Percentiles rank a stretch among this genome's conserved stretches.
phyloP scores from a whole-genome alignment of 2,888 invertebrate genomes.

The Apodemia duryi region DNA sequence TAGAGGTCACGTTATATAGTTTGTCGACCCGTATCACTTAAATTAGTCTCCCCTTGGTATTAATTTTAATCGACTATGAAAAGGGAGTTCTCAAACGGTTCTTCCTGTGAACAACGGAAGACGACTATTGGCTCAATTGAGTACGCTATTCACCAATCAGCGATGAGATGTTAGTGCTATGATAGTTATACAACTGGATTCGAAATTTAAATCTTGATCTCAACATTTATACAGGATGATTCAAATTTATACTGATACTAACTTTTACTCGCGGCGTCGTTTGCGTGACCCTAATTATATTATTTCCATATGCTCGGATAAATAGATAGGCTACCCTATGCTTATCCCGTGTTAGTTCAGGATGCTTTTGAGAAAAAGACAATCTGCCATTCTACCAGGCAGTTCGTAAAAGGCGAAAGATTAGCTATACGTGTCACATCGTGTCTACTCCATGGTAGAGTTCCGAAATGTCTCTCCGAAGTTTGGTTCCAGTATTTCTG shows the following conservation, averaged over 20 bases:
- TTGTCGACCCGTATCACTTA: constrained; percentile 68
- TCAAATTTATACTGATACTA: background rate
- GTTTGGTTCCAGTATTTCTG: no score
- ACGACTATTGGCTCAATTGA: constrained; percentile 76
- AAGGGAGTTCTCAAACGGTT: constrained; percentile 64
- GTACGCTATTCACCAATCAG: constrained; percentile 71
- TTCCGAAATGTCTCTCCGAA: no score
- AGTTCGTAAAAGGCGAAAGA: no score
- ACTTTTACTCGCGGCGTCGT: no score
- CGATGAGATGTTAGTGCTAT: constrained; percentile 40
- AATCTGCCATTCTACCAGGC: no score
- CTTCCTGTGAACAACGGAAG: constrained; percentile 74
- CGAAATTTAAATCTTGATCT: constrained; percentile 23
- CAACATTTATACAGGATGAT: background rate
- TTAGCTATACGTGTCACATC: no score
- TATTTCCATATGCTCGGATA: no score
- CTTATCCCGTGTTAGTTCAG: no score
- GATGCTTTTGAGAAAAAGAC: no score
- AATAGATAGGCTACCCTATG: no score
- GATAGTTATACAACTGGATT: constrained; percentile 32
- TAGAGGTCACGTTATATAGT: constrained; percentile 47
- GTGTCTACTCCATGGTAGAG: no score
- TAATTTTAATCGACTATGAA: constrained; percentile 76
- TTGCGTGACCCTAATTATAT: no score
- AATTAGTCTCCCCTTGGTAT: constrained; percentile 74